Evolutionary conservation across 2,888 invertebrate genomes (phyloP).

Genomic region (Ommatoiulus sabulosus): DNA sequence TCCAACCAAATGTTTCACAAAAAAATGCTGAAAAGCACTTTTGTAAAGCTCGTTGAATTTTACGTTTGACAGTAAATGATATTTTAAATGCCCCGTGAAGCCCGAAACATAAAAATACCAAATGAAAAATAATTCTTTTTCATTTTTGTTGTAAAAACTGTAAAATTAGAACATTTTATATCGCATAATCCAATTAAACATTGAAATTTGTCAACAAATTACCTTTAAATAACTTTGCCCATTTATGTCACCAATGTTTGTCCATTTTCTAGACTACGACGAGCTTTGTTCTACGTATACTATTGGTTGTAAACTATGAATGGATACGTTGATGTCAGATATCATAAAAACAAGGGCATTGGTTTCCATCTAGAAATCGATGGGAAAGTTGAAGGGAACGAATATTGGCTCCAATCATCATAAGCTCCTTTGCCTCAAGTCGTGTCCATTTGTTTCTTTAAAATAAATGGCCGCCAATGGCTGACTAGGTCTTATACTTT

Average conservation of each 20-base stretch:
- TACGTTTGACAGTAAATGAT: neutral
- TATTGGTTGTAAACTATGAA: neutral
- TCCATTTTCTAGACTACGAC: too few species aligned
- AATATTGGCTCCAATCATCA: neutral
- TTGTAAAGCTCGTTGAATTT: neutral
- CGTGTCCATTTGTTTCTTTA: constrained; percentile 19
- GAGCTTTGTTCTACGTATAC: neutral
- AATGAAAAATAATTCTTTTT: too few species aligned
- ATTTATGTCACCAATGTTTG: too few species aligned
- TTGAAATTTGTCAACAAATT: too few species aligned
- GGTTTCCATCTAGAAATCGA: neutral
- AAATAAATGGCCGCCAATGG: neutral
- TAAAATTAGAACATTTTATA: too few species aligned
- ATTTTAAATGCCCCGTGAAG: neutral
- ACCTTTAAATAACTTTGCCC: too few species aligned
- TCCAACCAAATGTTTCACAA: neutral
- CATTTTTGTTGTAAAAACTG: too few species aligned
- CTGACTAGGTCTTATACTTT: neutral
- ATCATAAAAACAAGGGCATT: neutral
- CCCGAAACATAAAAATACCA: too few species aligned
- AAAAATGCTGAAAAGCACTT: neutral
- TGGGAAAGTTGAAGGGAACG: neutral
- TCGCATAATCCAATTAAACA: too few species aligned
- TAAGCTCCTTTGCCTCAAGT: neutral
- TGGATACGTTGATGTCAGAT: neutral